Conservation (phyloP, 2,797 vertebrate species). For the Anableps anableps region DNA sequence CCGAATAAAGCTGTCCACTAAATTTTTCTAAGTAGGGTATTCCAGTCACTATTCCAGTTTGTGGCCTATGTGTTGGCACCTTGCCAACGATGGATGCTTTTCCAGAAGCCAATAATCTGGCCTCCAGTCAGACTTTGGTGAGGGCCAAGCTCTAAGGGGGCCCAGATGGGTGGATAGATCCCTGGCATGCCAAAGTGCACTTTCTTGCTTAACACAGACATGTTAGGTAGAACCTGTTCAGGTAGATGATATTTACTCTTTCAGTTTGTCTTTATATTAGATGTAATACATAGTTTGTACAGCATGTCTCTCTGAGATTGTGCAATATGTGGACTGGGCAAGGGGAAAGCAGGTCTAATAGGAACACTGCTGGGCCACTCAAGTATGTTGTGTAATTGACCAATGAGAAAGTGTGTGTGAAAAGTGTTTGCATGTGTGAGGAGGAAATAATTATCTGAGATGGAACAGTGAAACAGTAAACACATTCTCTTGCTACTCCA, state of each 20-base stretch:
- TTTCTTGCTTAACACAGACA: slow-evolving; percentile 59
- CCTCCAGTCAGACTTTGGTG: slow-evolving; percentile 74
- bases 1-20: slow-evolving; percentile 63
- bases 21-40: slow-evolving; percentile 69
- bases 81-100: slow-evolving; percentile 63
- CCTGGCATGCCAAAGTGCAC: slow-evolving; percentile 55
- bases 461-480: slow-evolving; percentile 52
- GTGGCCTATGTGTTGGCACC: slow-evolving; percentile 73
- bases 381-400: slow-evolving; percentile 66
- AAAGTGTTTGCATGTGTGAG: slow-evolving; percentile 34
- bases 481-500: slow-evolving; percentile 30
- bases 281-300: slow-evolving; percentile 65
- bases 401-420: slow-evolving; percentile 53
- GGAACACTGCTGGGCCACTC: slow-evolving; percentile 64
- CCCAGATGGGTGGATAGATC: slow-evolving; percentile 74
- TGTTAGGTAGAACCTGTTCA: slow-evolving; percentile 60
- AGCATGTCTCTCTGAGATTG: slow-evolving; percentile 55
- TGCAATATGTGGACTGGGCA: slow-evolving; percentile 38
- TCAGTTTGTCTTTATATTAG: slow-evolving; percentile 54
- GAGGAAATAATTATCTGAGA: slow-evolving; percentile 53
- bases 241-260: slow-evolving; percentile 65
- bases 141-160: slow-evolving; percentile 76
- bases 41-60: slow-evolving; percentile 64
- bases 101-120: slow-evolving; percentile 74
- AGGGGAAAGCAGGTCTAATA: slow-evolving; percentile 61